Base-by-base conservation (phyloP, 2,113 vertebrate species). In the Podarcis raffonei region DNA sequence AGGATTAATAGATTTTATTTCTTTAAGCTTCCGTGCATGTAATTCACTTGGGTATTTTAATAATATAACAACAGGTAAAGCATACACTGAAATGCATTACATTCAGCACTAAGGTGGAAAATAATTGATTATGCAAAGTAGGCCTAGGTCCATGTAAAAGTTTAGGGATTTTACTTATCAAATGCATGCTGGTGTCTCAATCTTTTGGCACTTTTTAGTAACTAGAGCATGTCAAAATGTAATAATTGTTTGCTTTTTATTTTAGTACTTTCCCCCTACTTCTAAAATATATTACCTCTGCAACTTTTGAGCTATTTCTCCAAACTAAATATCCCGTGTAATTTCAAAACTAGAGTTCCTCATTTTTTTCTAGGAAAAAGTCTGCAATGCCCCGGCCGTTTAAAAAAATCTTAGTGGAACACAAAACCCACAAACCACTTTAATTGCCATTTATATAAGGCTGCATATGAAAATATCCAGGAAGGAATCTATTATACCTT, bases 401-500 rank as follows among this genome's bases (percentile, higher is more conserved):
- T 13, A 82, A 23, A 82, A 30, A 42, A 22, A 32, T 48, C 42
- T 9, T 48, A 48, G 42, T 48, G 42, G 42, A 48, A 48, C 42
- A 48, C 42, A 48, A 42, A 42, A 7, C 7, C 42, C 7, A 42
- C 42, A 42, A 42, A 42, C 42, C 59, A 7, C 68, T 83, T 81
- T 83, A 77, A 68, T 68, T 68, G 68, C 65, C 62, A 42, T 68
- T 83, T 69, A 65, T 68, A 69, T 83, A 83, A 83, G 66, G 66
- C 81, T n/a, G 48, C 66, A 71, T 39, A 71, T 84, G 18, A n/a
- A 84, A 83, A 69, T 83, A 8, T 69, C 37, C 66, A 83, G 81
- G 81, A 83, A 83, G 66, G 65, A 69, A 69, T 83, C 81, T 83
- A 27, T 83, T 83, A 8, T 83, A 83, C 39, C 32, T 83, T 83